A percentile compares a stretch with the other conserved stretches of the same genome.
phyloP scores from a whole-genome alignment of 2,113 vertebrate species.

The Plestiodon gilberti region DNA sequence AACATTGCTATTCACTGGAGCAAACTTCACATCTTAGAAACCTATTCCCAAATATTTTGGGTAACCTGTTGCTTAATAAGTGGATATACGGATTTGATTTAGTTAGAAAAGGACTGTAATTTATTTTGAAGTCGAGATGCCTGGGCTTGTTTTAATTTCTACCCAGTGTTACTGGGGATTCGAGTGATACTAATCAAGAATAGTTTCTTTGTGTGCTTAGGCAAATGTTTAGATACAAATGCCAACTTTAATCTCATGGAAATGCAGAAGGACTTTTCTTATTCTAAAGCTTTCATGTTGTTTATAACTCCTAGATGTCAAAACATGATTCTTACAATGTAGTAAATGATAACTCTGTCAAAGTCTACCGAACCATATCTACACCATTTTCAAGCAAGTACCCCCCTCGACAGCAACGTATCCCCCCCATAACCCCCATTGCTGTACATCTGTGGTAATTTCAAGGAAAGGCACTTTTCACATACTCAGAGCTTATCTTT shows the following conservation, averaged over 20 bases:
- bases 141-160: slow-evolving; percentile 27
- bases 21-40: neutral
- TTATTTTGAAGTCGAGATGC: neutral
- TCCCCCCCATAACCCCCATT: too few species aligned
- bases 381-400: neutral
- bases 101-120: slow-evolving; percentile 12
- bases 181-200: neutral
- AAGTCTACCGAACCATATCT: neutral
- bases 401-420: neutral
- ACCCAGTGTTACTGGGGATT: fast-evolving
- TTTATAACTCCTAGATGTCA: too few species aligned
- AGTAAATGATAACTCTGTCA: neutral
- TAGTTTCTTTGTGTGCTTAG: slow-evolving; percentile 14
- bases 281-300: neutral
- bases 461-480: too few species aligned
- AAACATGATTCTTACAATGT: neutral
- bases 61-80: slow-evolving; percentile 6
- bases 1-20: neutral
- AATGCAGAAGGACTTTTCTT: neutral
- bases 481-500: too few species aligned
- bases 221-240: neutral
- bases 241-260: neutral
- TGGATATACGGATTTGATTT: neutral
- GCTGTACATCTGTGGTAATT: neutral
- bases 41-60: neutral